Base-by-base conservation (phyloP, 2,797 vertebrate genomes). In the Poeciliopsis paucimaculata region DNA sequence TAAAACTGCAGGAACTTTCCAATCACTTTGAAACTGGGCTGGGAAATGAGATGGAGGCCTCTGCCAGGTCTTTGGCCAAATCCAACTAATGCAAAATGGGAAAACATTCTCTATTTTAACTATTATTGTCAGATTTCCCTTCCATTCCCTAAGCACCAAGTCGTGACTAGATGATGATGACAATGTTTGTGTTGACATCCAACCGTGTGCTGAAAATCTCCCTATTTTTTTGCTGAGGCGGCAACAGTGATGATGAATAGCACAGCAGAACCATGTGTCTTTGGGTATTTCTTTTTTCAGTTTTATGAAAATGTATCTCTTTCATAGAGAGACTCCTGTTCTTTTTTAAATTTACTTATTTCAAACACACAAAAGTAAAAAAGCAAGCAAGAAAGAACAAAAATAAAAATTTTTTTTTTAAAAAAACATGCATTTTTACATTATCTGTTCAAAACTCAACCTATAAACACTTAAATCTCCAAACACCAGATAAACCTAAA, bases 381-480 rank as follows among this genome's bases (percentile, higher is more conserved):
- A 53, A 26, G 51, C 23, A 51, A 9, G 49, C 20, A 26, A 53
- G 8, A 3, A 53, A 53, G 15, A 47, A 47, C 46, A 53, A 9
- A 1, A 3, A 16, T 47, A 0, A 1, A 39, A 39, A 39, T 1
- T n/a, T n/a, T n/a, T n/a, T n/a, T n/a, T n/a, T n/a, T n/a, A 34
- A 8, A 39, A 41, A 41, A 41, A 41, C 46, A 47, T 47, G 46
- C 5, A 47, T 18, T 47, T 47, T 18, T 18, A 47, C 16, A 18
- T 47, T 1, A 18, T 47, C 5, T 47, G 20, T 53, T 53, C 1
- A 1, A 53, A 53, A 53, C 51, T 53, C 51, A 53, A 26, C 8
- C 4, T 10, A 4, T 10, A 53, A 26, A 53, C 51, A 53, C 10
- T 10, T 53, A 26, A 53, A 53, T 53, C 51, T 53, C 51, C 23